A percentile compares a stretch with the other conserved stretches of the same genome.
phyloP scores from a whole-genome alignment of 2,113 vertebrate genomes.

The Aptenodytes forsteri region DNA sequence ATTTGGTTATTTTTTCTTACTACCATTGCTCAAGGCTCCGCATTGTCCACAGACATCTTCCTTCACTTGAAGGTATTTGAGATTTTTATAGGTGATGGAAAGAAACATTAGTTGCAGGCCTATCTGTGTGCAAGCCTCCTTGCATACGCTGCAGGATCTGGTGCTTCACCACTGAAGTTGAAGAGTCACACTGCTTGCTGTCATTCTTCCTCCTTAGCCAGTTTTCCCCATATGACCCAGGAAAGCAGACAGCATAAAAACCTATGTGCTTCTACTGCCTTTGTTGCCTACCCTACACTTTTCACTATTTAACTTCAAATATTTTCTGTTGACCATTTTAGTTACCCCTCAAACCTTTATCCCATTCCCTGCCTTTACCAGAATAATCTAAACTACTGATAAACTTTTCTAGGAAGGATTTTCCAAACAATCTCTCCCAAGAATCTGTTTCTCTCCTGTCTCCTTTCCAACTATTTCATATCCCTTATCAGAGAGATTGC shows the following conservation, averaged over 20 bases:
- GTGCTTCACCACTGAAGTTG: rapidly evolving
- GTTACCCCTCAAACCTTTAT: neutral
- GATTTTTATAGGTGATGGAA: neutral
- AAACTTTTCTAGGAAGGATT: neutral
- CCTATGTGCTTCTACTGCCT: neutral
- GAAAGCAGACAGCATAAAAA: neutral
- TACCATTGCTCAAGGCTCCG: neutral
- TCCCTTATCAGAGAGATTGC: neutral
- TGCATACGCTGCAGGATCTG: neutral
- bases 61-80: neutral
- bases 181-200: neutral
- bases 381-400: neutral
- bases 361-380: neutral
- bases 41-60: neutral
- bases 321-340: neutral
- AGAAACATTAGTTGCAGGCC: neutral
- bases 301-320: neutral
- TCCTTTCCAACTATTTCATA: neutral
- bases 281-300: neutral
- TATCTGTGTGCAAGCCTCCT: neutral
- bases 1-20: neutral
- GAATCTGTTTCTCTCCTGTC: neutral
- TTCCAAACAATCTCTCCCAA: neutral
- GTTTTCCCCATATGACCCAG: neutral
- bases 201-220: neutral